Percentiles rank a stretch among this genome's conserved stretches.
Conservation (phyloP, 2,888 invertebrate species). For the Eupithecia dodoneata region DNA sequence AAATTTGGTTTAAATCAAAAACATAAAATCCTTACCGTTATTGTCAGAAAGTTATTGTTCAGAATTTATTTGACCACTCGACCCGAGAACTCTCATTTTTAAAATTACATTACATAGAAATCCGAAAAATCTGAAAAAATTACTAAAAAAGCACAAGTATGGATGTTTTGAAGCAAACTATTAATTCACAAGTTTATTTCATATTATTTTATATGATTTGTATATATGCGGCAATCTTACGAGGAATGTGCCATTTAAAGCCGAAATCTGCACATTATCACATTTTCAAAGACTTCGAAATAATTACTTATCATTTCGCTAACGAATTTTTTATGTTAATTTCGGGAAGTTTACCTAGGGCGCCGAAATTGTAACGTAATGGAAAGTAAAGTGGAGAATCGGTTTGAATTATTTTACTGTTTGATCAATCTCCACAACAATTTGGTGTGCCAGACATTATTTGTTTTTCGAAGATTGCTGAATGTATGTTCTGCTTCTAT, state of each 20-base stretch:
- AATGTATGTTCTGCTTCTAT: background rate
- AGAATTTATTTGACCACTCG: background rate
- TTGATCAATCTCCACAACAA: constrained; percentile 28
- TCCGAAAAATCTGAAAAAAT: too few species aligned
- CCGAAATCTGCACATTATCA: constrained; percentile 54
- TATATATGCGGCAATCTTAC: background rate
- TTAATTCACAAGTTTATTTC: background rate
- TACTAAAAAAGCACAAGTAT: too few species aligned
- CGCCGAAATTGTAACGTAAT: constrained; percentile 43
- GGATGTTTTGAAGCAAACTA: too few species aligned
- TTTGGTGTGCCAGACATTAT: background rate
- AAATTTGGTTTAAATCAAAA: too few species aligned
- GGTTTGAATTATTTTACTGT: constrained; percentile 31
- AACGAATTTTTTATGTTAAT: constrained; percentile 60
- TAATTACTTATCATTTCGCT: constrained; percentile 69
- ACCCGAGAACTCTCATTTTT: background rate
- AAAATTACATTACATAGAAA: too few species aligned
- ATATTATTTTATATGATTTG: background rate
- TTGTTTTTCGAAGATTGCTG: background rate
- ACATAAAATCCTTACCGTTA: background rate
- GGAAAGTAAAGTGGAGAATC: constrained; percentile 35
- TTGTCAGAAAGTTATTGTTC: background rate
- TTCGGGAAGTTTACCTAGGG: constrained; percentile 45
- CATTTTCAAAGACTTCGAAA: constrained; percentile 63
- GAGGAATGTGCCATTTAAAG: background rate